These are phyloP conservation scores for Cheirogaleus medius DNA, from an alignment of 2,113 vertebrate species.

Conservation along the genomic window DNA sequence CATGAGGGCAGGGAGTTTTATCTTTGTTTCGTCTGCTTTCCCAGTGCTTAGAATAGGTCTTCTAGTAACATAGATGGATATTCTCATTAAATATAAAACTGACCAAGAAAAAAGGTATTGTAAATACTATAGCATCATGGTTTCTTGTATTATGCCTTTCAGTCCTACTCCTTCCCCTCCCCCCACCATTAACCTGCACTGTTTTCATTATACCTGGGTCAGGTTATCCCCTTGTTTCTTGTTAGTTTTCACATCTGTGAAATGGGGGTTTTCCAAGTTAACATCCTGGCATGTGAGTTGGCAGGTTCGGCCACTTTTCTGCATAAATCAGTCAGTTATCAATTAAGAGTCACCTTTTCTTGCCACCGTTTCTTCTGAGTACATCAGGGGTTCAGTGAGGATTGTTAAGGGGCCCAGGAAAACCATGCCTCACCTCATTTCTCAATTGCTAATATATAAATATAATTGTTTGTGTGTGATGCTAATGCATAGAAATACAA, in stretches of 20 bases:
- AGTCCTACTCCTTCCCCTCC: too few species aligned
- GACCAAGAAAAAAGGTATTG: not conserved
- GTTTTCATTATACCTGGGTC: not conserved
- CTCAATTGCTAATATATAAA: not conserved
- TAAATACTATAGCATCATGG: not conserved
- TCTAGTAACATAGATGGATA: not conserved
- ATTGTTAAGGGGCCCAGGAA: not conserved
- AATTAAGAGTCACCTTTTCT: not conserved
- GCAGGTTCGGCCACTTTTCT: not conserved
- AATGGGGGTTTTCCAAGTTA: not conserved
- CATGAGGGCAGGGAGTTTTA: not conserved
- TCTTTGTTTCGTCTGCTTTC: not conserved
- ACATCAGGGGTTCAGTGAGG: not conserved
- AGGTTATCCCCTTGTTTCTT: not conserved
- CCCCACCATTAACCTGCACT: not conserved
- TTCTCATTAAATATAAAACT: not conserved
- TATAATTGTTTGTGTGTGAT: not conserved
- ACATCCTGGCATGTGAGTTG: not conserved
- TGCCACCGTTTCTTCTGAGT: not conserved
- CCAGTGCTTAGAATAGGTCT: not conserved
- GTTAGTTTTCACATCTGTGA: conserved; percentile 28
- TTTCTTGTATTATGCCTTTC: not conserved
- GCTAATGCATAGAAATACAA: not conserved
- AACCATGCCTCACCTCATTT: not conserved
- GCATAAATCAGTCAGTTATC: not conserved